Evolutionary conservation across 2,797 vertebrate species (phyloP).

Genomic region (Crocodylus rhombifer): DNA sequence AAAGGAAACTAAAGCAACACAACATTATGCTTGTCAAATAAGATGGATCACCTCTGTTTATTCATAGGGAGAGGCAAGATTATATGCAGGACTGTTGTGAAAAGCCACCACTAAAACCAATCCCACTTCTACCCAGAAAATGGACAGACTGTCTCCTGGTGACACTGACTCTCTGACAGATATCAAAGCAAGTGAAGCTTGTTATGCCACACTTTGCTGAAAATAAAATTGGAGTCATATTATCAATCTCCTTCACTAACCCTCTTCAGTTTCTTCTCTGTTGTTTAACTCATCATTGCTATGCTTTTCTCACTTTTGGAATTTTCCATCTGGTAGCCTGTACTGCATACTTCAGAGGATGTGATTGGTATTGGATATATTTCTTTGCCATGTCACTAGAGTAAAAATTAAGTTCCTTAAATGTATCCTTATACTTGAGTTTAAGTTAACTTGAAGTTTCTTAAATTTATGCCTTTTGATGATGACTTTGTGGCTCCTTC

Average conservation of each 20-base stretch:
- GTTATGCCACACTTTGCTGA: conserved; percentile 29
- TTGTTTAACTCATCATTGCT: neutral
- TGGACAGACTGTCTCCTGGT: conserved; percentile 46
- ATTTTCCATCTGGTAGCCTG: neutral
- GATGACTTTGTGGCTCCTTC: neutral
- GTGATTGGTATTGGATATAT: conserved; percentile 21
- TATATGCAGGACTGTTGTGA: conserved; percentile 32
- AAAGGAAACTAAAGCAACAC: conserved; percentile 5
- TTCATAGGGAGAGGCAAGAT: conserved; percentile 48
- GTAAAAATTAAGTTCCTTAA: neutral
- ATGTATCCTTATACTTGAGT: no score
- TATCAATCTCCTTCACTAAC: conserved; percentile 31
- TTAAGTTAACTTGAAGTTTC: no score
- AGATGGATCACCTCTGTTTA: conserved; percentile 29
- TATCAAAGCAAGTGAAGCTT: conserved; percentile 57
- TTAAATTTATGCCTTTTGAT: neutral
- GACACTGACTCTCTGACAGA: conserved; percentile 57
- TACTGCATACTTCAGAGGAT: neutral
- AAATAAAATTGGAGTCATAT: conserved; percentile 47
- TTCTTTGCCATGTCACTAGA: conserved; percentile 9
- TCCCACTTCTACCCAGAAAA: neutral
- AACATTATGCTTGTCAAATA: neutral
- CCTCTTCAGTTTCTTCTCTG: neutral
- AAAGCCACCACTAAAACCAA: neutral
- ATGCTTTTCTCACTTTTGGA: neutral